These are phyloP conservation scores for Drosophila baimaii DNA, from an alignment of 1,140 invertebrate species.

Conservation along the genomic window DNA sequence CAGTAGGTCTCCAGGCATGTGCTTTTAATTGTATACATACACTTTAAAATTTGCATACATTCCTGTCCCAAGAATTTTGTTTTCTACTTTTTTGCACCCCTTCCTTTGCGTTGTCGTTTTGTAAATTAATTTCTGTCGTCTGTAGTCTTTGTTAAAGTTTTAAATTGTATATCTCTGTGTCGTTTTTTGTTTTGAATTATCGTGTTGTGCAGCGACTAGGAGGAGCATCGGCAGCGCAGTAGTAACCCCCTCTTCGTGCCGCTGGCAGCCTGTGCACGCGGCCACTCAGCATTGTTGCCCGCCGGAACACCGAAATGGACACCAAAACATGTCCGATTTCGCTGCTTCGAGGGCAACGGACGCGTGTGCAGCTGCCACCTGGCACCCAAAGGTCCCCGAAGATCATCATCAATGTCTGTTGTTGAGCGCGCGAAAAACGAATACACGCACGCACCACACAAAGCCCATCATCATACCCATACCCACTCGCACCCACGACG, in stretches of 20 bases:
- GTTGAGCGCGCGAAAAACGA: constrained; percentile 46
- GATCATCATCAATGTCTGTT: constrained; percentile 61
- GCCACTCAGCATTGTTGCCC: constrained; percentile 70
- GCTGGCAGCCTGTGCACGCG: constrained; percentile 45
- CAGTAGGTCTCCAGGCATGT: constrained; percentile 36
- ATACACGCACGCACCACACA: constrained; percentile 52
- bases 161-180: constrained; percentile 36
- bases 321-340: constrained; percentile 47
- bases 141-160: constrained; percentile 63
- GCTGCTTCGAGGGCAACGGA: constrained; percentile 57
- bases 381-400: constrained; percentile 35
- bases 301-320: constrained; percentile 60
- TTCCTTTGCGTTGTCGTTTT: constrained; percentile 22
- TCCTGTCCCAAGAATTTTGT: constrained; percentile 64
- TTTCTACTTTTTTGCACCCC: constrained; percentile 23
- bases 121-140: constrained; percentile 49
- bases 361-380: constrained; percentile 49
- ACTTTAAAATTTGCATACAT: constrained; percentile 66
- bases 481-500: constrained; percentile 13
- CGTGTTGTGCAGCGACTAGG: constrained; percentile 44
- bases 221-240: constrained; percentile 21
- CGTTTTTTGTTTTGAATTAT: constrained; percentile 64
- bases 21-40: constrained; percentile 47
- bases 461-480: not conserved
- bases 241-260: constrained; percentile 27